Percentiles rank a stretch among this genome's conserved stretches.
These are phyloP conservation scores for Pemphredon lugubris DNA, from an alignment of 2,888 invertebrate species.

Conservation along the genomic window DNA sequence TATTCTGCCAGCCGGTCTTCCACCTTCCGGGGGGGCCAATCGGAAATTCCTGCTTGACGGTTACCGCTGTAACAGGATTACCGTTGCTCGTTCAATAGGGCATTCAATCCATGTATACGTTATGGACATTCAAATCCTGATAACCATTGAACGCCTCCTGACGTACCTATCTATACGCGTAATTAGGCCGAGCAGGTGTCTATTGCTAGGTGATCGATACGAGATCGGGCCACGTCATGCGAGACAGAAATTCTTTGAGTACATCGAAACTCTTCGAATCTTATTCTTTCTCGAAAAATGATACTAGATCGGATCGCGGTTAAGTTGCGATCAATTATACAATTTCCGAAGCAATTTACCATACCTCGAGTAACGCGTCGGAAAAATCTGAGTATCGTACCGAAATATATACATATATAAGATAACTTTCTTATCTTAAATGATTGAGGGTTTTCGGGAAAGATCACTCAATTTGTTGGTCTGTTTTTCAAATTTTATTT, in stretches of 20 bases:
- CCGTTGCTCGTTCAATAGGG: conserved; percentile 28
- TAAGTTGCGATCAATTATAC: no score
- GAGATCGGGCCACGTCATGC: conserved; percentile 6
- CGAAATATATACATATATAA: no score
- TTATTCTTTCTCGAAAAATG: no score
- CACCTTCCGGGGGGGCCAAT: conserved; percentile 19
- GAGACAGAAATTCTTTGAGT: background rate
- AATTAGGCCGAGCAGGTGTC: conserved; percentile 40
- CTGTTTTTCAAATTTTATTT: no score
- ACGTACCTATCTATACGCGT: conserved; percentile 35
- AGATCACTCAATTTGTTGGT: no score
- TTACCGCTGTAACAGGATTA: conserved; percentile 29
- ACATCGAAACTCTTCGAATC: no score
- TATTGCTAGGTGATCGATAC: conserved; percentile 35
- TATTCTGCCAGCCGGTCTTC: conserved; percentile 31
- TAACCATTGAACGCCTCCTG: conserved; percentile 47
- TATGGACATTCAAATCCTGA: conserved; percentile 28
- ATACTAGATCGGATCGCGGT: no score
- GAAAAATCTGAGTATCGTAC: no score
- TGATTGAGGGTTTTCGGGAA: no score
- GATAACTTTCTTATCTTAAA: no score
- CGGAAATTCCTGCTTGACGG: conserved; percentile 36
- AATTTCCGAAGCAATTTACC: no score
- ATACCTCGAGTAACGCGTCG: no score
- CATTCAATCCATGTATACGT: conserved; percentile 27